A percentile compares a stretch with the other conserved stretches of the same genome.
Conservation (phyloP, 2,888 invertebrate genomes). For the Parnassius orleans region DNA sequence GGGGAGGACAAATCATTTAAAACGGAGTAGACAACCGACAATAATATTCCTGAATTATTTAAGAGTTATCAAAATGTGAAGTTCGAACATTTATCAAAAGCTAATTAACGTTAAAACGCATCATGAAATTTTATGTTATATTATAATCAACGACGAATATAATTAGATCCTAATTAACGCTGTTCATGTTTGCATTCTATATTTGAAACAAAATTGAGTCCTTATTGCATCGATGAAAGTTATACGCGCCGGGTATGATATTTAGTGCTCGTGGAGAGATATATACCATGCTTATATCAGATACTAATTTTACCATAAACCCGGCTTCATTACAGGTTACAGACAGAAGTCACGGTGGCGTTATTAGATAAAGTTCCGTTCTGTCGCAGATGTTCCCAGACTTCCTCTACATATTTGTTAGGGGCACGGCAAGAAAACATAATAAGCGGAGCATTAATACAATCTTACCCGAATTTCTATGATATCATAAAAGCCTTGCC, state of each 20-base stretch:
- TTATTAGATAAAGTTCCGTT: slow-evolving; percentile 60
- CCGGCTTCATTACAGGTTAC: slow-evolving; percentile 32
- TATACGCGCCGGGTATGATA: slow-evolving; percentile 23
- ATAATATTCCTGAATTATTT: no score
- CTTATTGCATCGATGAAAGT: slow-evolving; percentile 29
- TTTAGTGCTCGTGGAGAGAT: slow-evolving; percentile 12
- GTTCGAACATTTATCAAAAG: no score
- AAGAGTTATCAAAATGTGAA: no score
- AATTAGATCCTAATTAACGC: slow-evolving; percentile 22
- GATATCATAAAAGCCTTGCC: slow-evolving; percentile 33
- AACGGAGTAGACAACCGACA: no score
- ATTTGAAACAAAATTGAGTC: slow-evolving; percentile 27
- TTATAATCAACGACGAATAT: slow-evolving; percentile 11
- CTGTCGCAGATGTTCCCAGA: slow-evolving; percentile 60
- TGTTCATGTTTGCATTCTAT: slow-evolving; percentile 23
- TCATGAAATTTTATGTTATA: slow-evolving; percentile 14
- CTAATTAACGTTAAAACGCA: background rate
- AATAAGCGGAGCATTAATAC: slow-evolving; percentile 49
- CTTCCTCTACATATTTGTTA: slow-evolving; percentile 53
- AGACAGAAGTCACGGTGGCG: slow-evolving; percentile 42
- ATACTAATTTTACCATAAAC: slow-evolving; percentile 19
- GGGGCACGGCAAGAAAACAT: slow-evolving; percentile 52
- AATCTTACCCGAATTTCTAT: slow-evolving; percentile 47
- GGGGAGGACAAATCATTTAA: no score
- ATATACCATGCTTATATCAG: slow-evolving; percentile 25